These are phyloP conservation scores for Orchesellides sinensis DNA, from an alignment of 2,888 invertebrate genomes.

Conservation along the genomic window DNA sequence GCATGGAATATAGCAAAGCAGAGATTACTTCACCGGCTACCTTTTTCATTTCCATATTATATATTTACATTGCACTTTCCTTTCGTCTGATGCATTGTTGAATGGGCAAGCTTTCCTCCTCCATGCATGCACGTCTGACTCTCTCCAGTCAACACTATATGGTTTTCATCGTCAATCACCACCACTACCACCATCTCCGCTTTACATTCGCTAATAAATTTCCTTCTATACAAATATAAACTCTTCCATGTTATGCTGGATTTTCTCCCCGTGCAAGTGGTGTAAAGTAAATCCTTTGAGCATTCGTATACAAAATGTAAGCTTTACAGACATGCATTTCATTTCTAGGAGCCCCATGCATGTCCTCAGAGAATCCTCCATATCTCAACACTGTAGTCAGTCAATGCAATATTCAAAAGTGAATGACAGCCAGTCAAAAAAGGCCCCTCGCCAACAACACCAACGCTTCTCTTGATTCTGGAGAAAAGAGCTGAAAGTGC, in stretches of 20 bases:
- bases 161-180: neutral
- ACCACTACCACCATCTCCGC: conserved; percentile 1
- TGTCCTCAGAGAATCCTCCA: conserved; percentile 46
- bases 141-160: neutral
- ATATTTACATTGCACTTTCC: too few relatives aligned
- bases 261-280: neutral
- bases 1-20: too few relatives aligned
- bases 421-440: conserved; percentile 61
- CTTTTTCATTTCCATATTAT: too few relatives aligned
- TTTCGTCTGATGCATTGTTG: too few relatives aligned
- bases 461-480: neutral
- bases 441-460: conserved; percentile 12
- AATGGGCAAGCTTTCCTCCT: too few relatives aligned
- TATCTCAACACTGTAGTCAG: conserved; percentile 40
- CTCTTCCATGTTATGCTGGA: neutral
- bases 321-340: conserved; percentile 28
- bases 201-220: neutral
- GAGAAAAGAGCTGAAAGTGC: conserved; percentile 31
- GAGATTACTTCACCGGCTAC: too few relatives aligned
- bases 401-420: conserved; percentile 54
- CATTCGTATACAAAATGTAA: neutral
- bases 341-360: conserved; percentile 47
- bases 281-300: conserved; percentile 45
- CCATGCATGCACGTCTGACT: too few relatives aligned
- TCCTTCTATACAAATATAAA: neutral